These are phyloP conservation scores for Xanthostigma xanthostigma DNA, from an alignment of 2,888 invertebrate species.

Conservation along the genomic window DNA sequence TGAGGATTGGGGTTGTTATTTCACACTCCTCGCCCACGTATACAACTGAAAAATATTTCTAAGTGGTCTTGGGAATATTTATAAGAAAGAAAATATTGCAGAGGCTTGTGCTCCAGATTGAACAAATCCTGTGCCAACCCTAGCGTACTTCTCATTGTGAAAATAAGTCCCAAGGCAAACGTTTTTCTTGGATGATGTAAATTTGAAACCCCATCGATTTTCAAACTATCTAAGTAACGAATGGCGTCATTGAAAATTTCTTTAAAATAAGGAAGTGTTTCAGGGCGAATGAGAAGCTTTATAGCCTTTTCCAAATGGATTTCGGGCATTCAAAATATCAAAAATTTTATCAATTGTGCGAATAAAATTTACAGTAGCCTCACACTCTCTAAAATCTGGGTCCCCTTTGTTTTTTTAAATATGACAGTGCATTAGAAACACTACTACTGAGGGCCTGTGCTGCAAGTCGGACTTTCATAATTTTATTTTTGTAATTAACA, in stretches of 20 bases:
- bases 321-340: conserved; percentile 1
- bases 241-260: no score
- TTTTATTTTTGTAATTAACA: conserved; percentile 5
- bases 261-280: no score
- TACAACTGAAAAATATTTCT: not conserved
- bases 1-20: conserved; percentile 9
- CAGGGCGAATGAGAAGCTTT: conserved; percentile 4
- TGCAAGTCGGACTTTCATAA: conserved; percentile 5
- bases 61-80: no score
- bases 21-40: conserved; percentile 5
- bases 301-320: not conserved
- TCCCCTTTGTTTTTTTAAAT: not conserved
- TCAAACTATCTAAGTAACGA: no score
- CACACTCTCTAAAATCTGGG: not conserved
- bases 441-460: conserved; percentile 4
- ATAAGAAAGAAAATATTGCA: no score
- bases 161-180: conserved; percentile 3
- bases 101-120: no score
- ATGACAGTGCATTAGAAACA: conserved; percentile 4
- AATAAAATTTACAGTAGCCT: conserved; percentile 1
- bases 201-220: no score
- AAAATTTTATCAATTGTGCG: conserved; percentile 1
- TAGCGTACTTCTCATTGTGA: conserved; percentile 1
- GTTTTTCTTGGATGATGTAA: not conserved
- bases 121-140: conserved; percentile 2